Base-by-base conservation (phyloP, 2,113 vertebrate genomes). In the Myocastor coypus region DNA sequence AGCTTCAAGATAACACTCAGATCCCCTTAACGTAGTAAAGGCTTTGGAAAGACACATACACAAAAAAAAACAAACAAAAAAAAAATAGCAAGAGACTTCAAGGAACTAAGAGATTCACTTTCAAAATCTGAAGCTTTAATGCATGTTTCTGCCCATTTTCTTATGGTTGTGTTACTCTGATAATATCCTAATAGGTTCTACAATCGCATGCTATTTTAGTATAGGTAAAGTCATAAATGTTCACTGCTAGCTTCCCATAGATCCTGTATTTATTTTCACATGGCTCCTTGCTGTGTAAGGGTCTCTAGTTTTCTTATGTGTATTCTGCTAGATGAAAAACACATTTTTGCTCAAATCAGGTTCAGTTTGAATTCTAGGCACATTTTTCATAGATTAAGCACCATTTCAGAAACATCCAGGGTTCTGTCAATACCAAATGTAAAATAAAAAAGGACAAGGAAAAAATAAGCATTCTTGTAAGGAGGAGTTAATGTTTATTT, bases 401-500 rank as follows among this genome's bases (percentile, higher is more conserved):
- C 10, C 19, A 50, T 6, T 16, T 80, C 61, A 80, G 66, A 94
- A 88, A 83, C 34, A 63, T 40, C 89, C 28, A 5, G 55, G 78
- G n/a, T 91, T 92, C 73, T 94, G 17, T 91, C 73, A 91, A 11
- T n/a, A n/a, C n/a, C 42, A 94, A 95, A 73, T 19, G 32, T 50
- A 89, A 68, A 55, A 55, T 16, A 55, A 55, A 55, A 52, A 55
- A 55, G 55, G 55, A 55, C 55, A 17, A 55, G 55, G 55, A 14
- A 55, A 55, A 55, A 55, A 55, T 55, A 55, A 55, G 55, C 13
- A 16, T 55, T 55, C 1, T 52, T 52, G 52, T 52, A 52, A 52
- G 52, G 52, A 52, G 52, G 52, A 52, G 52, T 52, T 52, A 17
- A 16, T 55, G 14, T 55, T 55, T 55, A 55, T 16, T 55, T 55